A percentile compares a stretch with the other conserved stretches of the same genome.
phyloP scores from a whole-genome alignment of 2,888 invertebrate genomes.

The Cephus pygmeus region DNA sequence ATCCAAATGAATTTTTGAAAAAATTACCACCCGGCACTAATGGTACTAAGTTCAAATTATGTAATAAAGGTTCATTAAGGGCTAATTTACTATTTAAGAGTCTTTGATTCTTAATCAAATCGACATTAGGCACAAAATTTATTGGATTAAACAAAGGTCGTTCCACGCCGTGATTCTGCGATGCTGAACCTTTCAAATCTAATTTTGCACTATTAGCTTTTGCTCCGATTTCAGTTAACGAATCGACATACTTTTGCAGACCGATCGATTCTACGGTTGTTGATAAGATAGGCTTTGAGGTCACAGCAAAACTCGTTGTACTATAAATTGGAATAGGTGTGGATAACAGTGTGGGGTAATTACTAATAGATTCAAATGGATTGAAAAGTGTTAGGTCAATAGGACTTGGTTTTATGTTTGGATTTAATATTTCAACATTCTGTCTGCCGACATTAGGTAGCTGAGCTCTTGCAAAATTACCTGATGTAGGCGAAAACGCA shows the following conservation, averaged over 20 bases:
- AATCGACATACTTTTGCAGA: conserved; percentile 47
- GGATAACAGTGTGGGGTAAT: conserved; percentile 55
- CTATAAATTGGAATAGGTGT: conserved; percentile 59
- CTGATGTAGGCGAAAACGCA: conserved; percentile 21
- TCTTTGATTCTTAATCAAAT: conserved; percentile 55
- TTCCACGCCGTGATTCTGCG: conserved; percentile 31
- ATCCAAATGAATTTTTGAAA: conserved; percentile 47
- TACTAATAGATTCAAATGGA: conserved; percentile 43
- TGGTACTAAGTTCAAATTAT: conserved; percentile 56
- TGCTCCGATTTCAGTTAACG: conserved; percentile 49
- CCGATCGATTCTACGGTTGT: conserved; percentile 37
- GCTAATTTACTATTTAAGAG: conserved; percentile 50
- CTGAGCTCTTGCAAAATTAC: conserved; percentile 44
- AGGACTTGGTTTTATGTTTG: conserved; percentile 50
- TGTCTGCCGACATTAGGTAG: conserved; percentile 51
- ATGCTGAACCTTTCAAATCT: conserved; percentile 29
- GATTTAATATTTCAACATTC: conserved; percentile 60
- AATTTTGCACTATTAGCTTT: conserved; percentile 28
- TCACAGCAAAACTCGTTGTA: conserved; percentile 48
- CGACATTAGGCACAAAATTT: conserved; percentile 58
- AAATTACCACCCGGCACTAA: conserved; percentile 58
- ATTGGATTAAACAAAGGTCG: conserved; percentile 57
- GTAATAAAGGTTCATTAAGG: conserved; percentile 40
- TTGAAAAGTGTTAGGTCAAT: conserved; percentile 43
- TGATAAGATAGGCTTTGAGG: conserved; percentile 39